Evolutionary conservation across 2,888 invertebrate genomes (phyloP).

Genomic region (Lamellibrachia columna): DNA sequence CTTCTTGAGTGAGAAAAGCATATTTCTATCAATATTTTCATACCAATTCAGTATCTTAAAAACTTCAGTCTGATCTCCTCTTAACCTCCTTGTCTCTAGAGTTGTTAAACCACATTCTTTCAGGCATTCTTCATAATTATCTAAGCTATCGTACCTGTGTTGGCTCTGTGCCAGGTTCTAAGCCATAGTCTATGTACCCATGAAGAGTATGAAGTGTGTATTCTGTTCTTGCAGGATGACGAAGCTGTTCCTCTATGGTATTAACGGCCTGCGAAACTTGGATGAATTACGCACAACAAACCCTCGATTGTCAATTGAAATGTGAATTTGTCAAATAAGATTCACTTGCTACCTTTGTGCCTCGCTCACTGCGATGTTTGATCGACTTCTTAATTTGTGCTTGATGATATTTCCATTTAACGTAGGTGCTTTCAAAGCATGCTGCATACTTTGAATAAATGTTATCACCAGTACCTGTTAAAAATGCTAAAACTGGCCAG

Average conservation of each 20-base stretch:
- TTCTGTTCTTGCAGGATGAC: conserved; percentile 29
- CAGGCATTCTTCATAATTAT: too few relatives aligned
- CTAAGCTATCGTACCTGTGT: background rate
- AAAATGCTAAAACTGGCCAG: background rate
- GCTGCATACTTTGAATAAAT: background rate
- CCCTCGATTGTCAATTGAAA: conserved; percentile 32
- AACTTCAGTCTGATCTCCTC: too few relatives aligned
- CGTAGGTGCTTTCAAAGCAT: background rate
- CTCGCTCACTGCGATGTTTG: background rate
- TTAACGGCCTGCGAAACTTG: conserved; percentile 32
- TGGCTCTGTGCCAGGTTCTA: background rate
- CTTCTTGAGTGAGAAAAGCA: too few relatives aligned
- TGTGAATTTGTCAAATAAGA: background rate
- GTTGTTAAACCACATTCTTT: too few relatives aligned
- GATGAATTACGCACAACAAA: conserved; percentile 30
- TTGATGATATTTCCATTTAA: background rate
- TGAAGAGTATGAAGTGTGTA: too few relatives aligned
- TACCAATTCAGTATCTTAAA: too few relatives aligned
- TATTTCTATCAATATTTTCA: too few relatives aligned
- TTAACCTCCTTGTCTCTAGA: too few relatives aligned
- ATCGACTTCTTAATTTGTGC: background rate
- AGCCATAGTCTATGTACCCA: background rate
- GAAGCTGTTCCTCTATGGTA: conserved; percentile 36
- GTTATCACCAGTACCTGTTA: background rate
- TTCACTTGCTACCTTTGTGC: background rate